Evolutionary conservation across 1,140 invertebrate genomes (phyloP).

Genomic region (Schmidtea mediterranea): DNA sequence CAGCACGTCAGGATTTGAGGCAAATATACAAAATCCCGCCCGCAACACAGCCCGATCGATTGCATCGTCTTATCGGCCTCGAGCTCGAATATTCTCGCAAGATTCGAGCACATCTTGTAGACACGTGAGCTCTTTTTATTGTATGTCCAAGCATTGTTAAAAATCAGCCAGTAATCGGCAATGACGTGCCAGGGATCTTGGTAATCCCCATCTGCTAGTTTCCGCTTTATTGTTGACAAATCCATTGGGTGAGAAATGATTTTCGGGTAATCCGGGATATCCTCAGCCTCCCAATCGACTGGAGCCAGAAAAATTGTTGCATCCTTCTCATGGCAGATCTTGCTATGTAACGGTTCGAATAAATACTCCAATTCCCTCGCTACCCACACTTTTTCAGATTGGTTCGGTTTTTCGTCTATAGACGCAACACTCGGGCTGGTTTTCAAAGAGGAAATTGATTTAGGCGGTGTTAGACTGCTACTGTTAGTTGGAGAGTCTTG

Average conservation of each 20-base stretch:
- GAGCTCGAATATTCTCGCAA: constrained; percentile 30
- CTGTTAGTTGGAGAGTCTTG: too few relatives aligned
- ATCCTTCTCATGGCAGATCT: too few relatives aligned
- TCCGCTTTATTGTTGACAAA: neutral
- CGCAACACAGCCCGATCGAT: constrained; percentile 85
- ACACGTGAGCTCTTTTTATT: constrained; percentile 54
- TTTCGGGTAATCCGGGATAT: neutral
- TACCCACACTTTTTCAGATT: too few relatives aligned
- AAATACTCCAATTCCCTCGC: too few relatives aligned
- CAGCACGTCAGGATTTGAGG: constrained; percentile 95
- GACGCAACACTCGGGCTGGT: too few relatives aligned
- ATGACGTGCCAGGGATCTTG: constrained; percentile 63
- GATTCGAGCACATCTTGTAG: neutral
- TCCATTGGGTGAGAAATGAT: neutral
- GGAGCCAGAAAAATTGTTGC: too few relatives aligned
- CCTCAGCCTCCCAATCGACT: neutral
- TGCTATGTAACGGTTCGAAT: too few relatives aligned
- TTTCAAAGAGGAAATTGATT: too few relatives aligned
- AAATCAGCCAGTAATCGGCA: constrained; percentile 98
- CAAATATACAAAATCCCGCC: constrained; percentile 88
- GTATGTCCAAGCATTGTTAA: constrained; percentile 99
- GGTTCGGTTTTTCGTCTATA: too few relatives aligned
- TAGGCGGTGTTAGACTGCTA: too few relatives aligned
- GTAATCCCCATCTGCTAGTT: neutral
- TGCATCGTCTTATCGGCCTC: constrained; percentile 98